A percentile compares a stretch with the other conserved stretches of the same genome.
Conservation (phyloP, 2,113 vertebrate species). For the Thunnus maccoyii region DNA sequence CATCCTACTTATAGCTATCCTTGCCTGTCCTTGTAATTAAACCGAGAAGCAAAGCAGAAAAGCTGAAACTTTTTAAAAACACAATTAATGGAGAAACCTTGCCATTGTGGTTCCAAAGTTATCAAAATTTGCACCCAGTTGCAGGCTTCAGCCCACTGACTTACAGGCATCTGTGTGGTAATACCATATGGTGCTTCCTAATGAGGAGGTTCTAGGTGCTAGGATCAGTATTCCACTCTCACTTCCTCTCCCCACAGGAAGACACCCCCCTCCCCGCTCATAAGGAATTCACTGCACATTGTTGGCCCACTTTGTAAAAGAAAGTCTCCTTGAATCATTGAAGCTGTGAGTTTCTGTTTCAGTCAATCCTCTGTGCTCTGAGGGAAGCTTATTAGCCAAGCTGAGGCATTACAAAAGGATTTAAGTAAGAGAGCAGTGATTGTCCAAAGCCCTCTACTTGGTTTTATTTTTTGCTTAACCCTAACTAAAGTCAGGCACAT, state of each 20-base stretch:
- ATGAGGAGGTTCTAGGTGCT: slow-evolving; percentile 75
- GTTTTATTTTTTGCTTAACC: slow-evolving; percentile 46
- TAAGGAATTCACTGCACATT: slow-evolving; percentile 76
- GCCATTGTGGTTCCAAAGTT: slow-evolving; percentile 34
- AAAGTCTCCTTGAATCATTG: slow-evolving; percentile 79
- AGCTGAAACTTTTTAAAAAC: neutral
- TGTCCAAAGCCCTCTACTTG: slow-evolving; percentile 57
- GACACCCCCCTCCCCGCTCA: slow-evolving; percentile 48
- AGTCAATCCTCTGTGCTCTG: slow-evolving; percentile 69
- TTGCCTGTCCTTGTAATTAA: slow-evolving; percentile 21
- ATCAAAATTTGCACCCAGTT: slow-evolving; percentile 51
- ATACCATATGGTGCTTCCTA: slow-evolving; percentile 79
- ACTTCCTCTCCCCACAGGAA: slow-evolving; percentile 77
- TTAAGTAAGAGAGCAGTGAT: slow-evolving; percentile 59
- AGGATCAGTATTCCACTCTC: slow-evolving; percentile 75
- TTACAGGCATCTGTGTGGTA: slow-evolving; percentile 68
- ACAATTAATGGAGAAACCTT: slow-evolving; percentile 32
- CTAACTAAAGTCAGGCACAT: slow-evolving; percentile 34
- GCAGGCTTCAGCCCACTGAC: slow-evolving; percentile 72
- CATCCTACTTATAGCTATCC: neutral
- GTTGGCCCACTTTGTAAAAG: slow-evolving; percentile 79
- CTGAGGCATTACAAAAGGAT: slow-evolving; percentile 73
- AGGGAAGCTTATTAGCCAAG: slow-evolving; percentile 77
- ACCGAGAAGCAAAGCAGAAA: slow-evolving; percentile 44
- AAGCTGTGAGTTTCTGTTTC: slow-evolving; percentile 76